Percentiles rank a stretch among this genome's conserved stretches.
phyloP scores from a whole-genome alignment of 2,888 invertebrate species.

The Zaprionus bogoriensis region DNA sequence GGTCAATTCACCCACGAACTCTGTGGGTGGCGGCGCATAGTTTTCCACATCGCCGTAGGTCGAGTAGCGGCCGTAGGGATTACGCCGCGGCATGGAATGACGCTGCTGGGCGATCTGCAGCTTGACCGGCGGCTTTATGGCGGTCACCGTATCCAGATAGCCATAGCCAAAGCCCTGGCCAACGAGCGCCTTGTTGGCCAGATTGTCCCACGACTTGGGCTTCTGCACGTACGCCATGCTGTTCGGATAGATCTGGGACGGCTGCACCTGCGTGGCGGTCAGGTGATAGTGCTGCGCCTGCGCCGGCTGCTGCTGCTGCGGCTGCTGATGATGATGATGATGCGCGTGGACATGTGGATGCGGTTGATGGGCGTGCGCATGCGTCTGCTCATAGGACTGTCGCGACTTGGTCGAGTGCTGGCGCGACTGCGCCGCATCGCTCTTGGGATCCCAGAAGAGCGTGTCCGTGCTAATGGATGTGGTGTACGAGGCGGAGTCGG shows the following conservation, averaged over 20 bases:
- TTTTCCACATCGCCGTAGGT: conserved; percentile 83
- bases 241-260: conserved; percentile 82
- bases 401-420: conserved; percentile 84
- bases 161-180: conserved; percentile 95
- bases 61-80: conserved; percentile 82
- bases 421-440: conserved; percentile 83
- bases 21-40: conserved; percentile 83
- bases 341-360: conserved; percentile 53
- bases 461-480: conserved; percentile 94
- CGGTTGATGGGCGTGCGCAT: conserved; percentile 49
- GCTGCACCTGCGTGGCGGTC: conserved; percentile 82
- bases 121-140: conserved; percentile 82
- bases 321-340: conserved; percentile 80
- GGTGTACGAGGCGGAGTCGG: conserved; percentile 91
- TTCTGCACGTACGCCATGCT: conserved; percentile 85
- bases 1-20: conserved; percentile 82
- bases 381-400: conserved; percentile 82
- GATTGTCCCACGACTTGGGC: conserved; percentile 95
- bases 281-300: conserved; percentile 81
- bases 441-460: conserved; percentile 90
- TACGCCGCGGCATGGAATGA: conserved; percentile 83
- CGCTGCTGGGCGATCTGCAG: conserved; percentile 83
- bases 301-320: neutral
- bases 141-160: conserved; percentile 87
- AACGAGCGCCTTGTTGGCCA: conserved; percentile 92